Conservation (phyloP, 2,113 vertebrate genomes). For the Thalassarche chlororhynchos region DNA sequence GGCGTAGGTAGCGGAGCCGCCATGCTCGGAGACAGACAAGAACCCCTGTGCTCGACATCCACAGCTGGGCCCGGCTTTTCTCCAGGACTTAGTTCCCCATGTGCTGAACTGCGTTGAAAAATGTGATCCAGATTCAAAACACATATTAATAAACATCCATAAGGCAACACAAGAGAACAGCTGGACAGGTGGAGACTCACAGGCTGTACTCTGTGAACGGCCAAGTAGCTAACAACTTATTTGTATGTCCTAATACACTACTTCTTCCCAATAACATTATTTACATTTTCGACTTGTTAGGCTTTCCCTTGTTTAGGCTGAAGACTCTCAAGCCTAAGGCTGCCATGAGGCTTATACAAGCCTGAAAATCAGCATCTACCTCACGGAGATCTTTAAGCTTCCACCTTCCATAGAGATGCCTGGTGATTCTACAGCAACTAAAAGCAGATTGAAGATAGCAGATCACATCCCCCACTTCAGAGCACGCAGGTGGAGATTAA, state of each 20-base stretch:
- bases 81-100: background rate
- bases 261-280: background rate
- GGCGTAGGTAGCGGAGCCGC: background rate
- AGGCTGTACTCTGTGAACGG: background rate
- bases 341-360: background rate
- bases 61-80: background rate
- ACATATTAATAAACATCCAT: background rate
- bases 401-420: background rate
- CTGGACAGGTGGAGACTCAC: background rate
- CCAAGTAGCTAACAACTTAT: background rate
- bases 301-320: background rate
- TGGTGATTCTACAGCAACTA: background rate
- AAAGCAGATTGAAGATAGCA: background rate
- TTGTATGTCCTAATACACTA: background rate
- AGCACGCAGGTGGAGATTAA: background rate
- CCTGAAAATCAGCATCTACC: background rate
- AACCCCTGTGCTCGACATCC: background rate
- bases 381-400: background rate
- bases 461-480: background rate
- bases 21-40: background rate
- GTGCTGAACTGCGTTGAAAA: background rate
- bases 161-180: background rate
- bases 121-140: background rate
- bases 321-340: background rate
- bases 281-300: background rate